These are phyloP conservation scores for Diarsia mendica DNA, from an alignment of 2,888 invertebrate genomes.

Conservation along the genomic window DNA sequence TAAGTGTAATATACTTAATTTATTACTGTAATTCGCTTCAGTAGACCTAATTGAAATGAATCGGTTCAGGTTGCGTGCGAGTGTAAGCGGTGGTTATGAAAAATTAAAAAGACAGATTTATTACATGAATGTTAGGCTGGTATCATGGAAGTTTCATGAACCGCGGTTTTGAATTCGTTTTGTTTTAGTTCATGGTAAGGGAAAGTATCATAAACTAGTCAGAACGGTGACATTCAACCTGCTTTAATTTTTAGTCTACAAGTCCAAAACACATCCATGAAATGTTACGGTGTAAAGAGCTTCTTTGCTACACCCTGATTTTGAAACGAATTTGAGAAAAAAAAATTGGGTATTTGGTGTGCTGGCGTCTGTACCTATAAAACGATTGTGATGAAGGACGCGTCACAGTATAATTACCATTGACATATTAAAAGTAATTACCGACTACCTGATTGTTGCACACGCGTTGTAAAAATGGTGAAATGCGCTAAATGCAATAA, in stretches of 20 bases:
- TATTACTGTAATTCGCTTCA: constrained; percentile 39
- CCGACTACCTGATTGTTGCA: too few species aligned
- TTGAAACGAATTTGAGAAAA: neutral
- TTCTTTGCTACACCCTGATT: neutral
- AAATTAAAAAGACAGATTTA: neutral
- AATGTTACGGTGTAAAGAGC: neutral
- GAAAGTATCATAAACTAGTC: neutral
- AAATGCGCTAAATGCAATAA: too few species aligned
- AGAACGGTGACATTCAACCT: neutral
- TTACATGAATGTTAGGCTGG: neutral
- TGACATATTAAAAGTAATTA: too few species aligned
- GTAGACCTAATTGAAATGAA: constrained; percentile 37
- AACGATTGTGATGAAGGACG: too few species aligned
- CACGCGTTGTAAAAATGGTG: too few species aligned
- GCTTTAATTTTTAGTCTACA: neutral
- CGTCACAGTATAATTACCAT: too few species aligned
- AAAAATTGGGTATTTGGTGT: too few species aligned
- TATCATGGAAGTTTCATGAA: neutral
- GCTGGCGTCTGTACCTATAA: too few species aligned
- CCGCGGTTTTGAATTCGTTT: too few species aligned
- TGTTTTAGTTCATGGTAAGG: too few species aligned
- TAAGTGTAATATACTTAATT: constrained; percentile 39
- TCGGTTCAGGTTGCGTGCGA: constrained; percentile 17
- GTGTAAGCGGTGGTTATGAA: constrained; percentile 26
- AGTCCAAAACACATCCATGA: too few species aligned